These are phyloP conservation scores for Gonioctena quinquepunctata DNA, from an alignment of 1,140 invertebrate species.

Conservation along the genomic window DNA sequence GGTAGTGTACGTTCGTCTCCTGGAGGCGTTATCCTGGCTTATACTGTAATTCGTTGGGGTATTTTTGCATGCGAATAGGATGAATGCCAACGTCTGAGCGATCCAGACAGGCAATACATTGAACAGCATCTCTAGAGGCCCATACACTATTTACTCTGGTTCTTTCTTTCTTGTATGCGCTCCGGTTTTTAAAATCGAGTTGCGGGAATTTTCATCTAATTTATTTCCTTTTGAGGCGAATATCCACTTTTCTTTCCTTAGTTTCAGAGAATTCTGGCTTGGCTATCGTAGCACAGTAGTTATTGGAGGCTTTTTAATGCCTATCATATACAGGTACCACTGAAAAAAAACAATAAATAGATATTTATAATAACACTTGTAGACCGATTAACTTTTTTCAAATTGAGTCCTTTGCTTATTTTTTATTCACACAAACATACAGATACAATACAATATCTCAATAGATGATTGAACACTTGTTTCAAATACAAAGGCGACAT, in stretches of 20 bases:
- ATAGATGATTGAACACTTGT: too few species aligned
- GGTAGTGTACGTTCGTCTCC: constrained; percentile 39
- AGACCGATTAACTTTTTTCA: too few species aligned
- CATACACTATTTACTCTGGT: constrained; percentile 39
- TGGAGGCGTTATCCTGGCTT: constrained; percentile 36
- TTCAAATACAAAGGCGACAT: too few species aligned
- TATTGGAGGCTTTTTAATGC: too few species aligned
- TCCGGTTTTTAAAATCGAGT: not conserved
- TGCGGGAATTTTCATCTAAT: not conserved
- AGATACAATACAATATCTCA: too few species aligned
- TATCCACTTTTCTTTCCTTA: not conserved
- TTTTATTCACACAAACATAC: too few species aligned
- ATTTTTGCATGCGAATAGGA: constrained; percentile 48
- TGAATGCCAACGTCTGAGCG: constrained; percentile 45
- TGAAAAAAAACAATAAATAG: too few species aligned
- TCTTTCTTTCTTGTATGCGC: constrained; percentile 5
- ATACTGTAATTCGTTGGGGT: constrained; percentile 35
- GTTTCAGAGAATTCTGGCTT: too few species aligned
- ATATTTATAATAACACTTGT: too few species aligned
- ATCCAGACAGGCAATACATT: constrained; percentile 48
- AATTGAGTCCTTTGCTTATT: too few species aligned
- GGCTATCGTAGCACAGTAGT: too few species aligned
- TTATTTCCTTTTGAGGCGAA: not conserved
- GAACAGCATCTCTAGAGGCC: constrained; percentile 35
- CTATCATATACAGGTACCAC: too few species aligned